phyloP scores from a whole-genome alignment of 2,888 invertebrate species.

The Kuschelorhynchus macadamiae region DNA sequence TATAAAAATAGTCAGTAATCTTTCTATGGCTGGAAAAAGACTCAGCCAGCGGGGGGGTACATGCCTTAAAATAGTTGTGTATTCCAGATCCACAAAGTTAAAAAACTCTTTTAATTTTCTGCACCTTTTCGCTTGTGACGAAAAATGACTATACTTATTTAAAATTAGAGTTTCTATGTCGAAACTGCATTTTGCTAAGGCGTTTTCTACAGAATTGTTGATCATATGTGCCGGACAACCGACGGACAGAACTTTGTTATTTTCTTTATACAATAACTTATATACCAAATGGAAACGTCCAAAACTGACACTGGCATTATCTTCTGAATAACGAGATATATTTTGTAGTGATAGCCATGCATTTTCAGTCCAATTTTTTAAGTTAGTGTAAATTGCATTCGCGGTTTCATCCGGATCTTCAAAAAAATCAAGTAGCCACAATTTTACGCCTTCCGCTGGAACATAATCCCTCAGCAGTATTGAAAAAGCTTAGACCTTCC shows the following conservation, averaged over 20 bases:
- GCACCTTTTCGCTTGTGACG: slow-evolving; percentile 7
- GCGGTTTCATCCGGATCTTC: slow-evolving; percentile 10
- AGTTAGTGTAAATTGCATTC: slow-evolving; percentile 2
- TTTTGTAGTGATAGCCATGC: background rate
- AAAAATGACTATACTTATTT: slow-evolving; percentile 7
- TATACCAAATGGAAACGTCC: slow-evolving; percentile 13
- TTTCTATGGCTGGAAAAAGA: slow-evolving; percentile 11
- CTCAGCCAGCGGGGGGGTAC: slow-evolving; percentile 8
- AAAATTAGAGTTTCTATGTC: slow-evolving; percentile 14
- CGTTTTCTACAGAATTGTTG: slow-evolving; percentile 4
- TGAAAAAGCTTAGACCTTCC: slow-evolving; percentile 3
- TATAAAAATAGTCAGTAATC: slow-evolving; percentile 9
- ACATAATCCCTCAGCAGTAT: slow-evolving; percentile 8
- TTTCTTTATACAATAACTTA: background rate
- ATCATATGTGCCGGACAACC: slow-evolving; percentile 10
- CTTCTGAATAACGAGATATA: slow-evolving; percentile 3
- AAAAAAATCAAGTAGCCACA: slow-evolving; percentile 2
- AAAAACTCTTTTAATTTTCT: slow-evolving; percentile 13
- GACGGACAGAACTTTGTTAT: slow-evolving; percentile 7
- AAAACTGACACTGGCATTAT: slow-evolving; percentile 16
- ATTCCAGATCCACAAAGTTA: slow-evolving; percentile 13
- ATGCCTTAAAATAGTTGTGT: slow-evolving; percentile 4
- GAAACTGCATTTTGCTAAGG: slow-evolving; percentile 11
- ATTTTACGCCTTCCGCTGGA: background rate
- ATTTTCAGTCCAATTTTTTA: slow-evolving; percentile 6